Percentiles rank a stretch among this genome's conserved stretches.
phyloP scores from a whole-genome alignment of 2,888 invertebrate species.

The Archaeoteleia sp. region DNA sequence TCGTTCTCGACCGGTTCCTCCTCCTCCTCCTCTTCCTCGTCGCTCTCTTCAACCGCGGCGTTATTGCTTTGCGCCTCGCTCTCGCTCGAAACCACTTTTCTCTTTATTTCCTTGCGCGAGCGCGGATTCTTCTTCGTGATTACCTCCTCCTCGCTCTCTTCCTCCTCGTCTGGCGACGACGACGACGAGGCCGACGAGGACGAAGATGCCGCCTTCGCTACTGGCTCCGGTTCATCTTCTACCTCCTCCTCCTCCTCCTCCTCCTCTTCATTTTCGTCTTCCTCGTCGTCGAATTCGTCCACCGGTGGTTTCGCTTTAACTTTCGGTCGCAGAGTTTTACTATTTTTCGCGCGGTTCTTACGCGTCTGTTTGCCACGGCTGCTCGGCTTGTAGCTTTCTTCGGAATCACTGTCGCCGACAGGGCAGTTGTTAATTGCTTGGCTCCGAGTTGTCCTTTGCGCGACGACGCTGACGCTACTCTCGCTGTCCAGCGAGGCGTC shows the following conservation, averaged over 20 bases:
- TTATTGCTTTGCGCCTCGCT: slow-evolving; percentile 35
- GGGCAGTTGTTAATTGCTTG: slow-evolving; percentile 65
- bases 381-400: slow-evolving; percentile 77
- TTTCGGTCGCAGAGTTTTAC: slow-evolving; percentile 56
- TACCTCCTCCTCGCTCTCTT: slow-evolving; percentile 43
- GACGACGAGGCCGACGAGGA: slow-evolving; percentile 17
- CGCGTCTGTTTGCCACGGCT: slow-evolving; percentile 68
- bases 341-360: slow-evolving; percentile 66
- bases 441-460: slow-evolving; percentile 63
- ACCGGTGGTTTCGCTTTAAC: slow-evolving; percentile 36
- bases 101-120: slow-evolving; percentile 19
- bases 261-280: slow-evolving; percentile 47
- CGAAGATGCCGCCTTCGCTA: slow-evolving; percentile 5
- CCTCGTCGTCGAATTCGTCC: slow-evolving; percentile 55
- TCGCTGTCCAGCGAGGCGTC: slow-evolving; percentile 64
- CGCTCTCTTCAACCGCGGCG: slow-evolving; percentile 24
- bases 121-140: not conserved
- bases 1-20: slow-evolving; percentile 23
- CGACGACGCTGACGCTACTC: slow-evolving; percentile 65
- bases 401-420: slow-evolving; percentile 75
- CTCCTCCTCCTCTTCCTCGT: slow-evolving; percentile 40
- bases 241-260: slow-evolving; percentile 41
- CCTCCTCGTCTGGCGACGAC: slow-evolving; percentile 61
- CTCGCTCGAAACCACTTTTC: slow-evolving; percentile 36
- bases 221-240: slow-evolving; percentile 16